Base-by-base conservation (phyloP, 30 jellyfish, hydroid and myxozoan genomes). In the Aurelia aurita complex sp. Pacific region DNA sequence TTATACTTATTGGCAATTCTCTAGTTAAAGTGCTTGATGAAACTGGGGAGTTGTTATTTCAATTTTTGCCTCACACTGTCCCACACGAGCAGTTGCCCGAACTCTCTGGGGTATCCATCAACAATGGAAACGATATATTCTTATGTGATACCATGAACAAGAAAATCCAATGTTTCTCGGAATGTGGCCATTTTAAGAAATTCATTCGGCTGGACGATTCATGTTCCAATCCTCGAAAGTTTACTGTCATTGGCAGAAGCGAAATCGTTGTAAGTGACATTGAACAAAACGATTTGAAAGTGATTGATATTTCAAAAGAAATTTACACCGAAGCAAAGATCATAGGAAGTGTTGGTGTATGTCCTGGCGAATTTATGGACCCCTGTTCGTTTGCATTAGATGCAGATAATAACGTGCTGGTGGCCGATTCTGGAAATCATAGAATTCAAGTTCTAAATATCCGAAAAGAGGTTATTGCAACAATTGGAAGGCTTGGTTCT, bases 401-500 rank as follows among this genome's bases (percentile, higher is more conserved):
- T 63, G 38, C 76, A 5, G 81, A 81, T 55, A 65, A 73, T 17
- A 88, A 88, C 55, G 40, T 79, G 4, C 55, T 88, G 42, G 67
- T 88, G 8, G 88, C 84, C 1, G 97, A 88, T 73, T 67, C 92
- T 6, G 89, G 92, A 10, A 88, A 88, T 38, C 89, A 88, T 64
- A 86, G 97, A 17, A 67, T 88, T 35, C 97, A 88, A 42, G 92
- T 88, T 14, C 55, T 88, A 16, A 73, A 81, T 50, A 66, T 43
- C 36, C 83, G 75, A 17, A 34, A 54, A 18, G 89, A 64, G 17
- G 73, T 38, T 14, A 19, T 69, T 3, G 88, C 92, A n/a, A 76
- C 76, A 33, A 66, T 81, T 33, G 97, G 97, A 34, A 74, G 89
- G 53, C 89, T 88, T 5, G 97, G 97, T 1, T 82, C 86, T 0